phyloP scores from a whole-genome alignment of 2,888 invertebrate genomes.

The Folsomia candida region DNA sequence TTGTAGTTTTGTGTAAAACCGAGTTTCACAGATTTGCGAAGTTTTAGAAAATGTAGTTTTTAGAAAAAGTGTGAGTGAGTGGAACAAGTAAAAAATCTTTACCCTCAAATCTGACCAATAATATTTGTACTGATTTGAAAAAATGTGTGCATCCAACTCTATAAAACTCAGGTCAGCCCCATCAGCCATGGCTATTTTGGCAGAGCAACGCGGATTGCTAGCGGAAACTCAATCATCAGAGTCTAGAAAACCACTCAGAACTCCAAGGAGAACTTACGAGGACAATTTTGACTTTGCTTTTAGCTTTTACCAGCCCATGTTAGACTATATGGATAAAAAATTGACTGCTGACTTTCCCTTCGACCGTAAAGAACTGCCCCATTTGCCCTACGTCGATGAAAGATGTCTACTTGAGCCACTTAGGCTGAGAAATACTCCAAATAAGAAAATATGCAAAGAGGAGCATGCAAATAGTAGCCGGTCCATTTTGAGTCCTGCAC shows the following conservation, averaged over 20 bases:
- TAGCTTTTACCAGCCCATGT: conserved; percentile 83
- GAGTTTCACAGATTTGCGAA: too few relatives aligned
- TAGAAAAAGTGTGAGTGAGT: background rate
- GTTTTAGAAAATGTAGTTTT: too few relatives aligned
- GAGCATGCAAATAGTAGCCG: conserved; percentile 2
- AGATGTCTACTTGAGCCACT: conserved; percentile 58
- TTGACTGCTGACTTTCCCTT: conserved; percentile 18
- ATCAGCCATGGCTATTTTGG: conserved; percentile 46
- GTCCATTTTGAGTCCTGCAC: background rate
- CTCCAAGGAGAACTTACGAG: conserved; percentile 59
- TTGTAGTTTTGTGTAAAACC: background rate
- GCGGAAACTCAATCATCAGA: conserved; percentile 6
- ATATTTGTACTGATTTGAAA: background rate
- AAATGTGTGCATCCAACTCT: conserved; percentile 23
- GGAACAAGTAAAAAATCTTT: too few relatives aligned
- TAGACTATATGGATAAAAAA: conserved; percentile 75
- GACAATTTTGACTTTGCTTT: conserved; percentile 81
- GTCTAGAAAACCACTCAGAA: conserved; percentile 6
- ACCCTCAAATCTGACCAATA: too few relatives aligned
- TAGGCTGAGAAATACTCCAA: background rate
- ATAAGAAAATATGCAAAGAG: conserved; percentile 50
- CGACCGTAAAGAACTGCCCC: conserved; percentile 57
- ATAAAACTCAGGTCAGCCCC: conserved; percentile 23
- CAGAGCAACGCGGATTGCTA: conserved; percentile 34
- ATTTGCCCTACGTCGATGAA: conserved; percentile 72